These are phyloP conservation scores for Brachionus paranguensis DNA, from an alignment of 1,140 invertebrate genomes.

Conservation along the genomic window DNA sequence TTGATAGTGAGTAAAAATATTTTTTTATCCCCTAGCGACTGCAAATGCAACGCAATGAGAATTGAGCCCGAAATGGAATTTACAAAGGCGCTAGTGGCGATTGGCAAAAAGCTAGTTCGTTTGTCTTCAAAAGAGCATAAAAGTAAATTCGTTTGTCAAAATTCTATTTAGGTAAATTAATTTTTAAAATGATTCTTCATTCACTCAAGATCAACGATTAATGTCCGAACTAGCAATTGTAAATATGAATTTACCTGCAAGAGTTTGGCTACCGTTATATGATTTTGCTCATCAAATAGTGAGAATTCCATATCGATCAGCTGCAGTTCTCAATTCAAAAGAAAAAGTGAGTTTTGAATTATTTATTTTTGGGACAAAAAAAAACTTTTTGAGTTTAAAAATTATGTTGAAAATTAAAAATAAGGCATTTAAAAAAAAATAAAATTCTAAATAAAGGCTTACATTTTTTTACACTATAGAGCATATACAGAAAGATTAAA, in stretches of 20 bases:
- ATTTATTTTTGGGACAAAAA: too few relatives aligned
- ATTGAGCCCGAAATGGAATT: conserved; percentile 79
- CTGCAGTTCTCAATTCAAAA: conserved; percentile 95
- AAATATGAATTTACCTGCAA: conserved; percentile 90
- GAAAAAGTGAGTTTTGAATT: conserved; percentile 67
- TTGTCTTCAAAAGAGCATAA: conserved; percentile 89
- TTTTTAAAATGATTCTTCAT: neutral
- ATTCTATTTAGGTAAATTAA: conserved; percentile 54
- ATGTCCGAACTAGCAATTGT: conserved; percentile 83
- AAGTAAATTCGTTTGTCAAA: conserved; percentile 54
- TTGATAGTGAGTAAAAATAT: neutral
- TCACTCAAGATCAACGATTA: conserved; percentile 60
- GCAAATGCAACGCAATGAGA: conserved; percentile 57
- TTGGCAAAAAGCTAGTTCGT: conserved; percentile 80
- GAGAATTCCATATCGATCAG: conserved; percentile 82
- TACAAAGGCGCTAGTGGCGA: conserved; percentile 71
- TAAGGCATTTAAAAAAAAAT: too few relatives aligned
- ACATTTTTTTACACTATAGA: too few relatives aligned
- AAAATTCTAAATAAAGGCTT: too few relatives aligned
- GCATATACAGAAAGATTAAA: too few relatives aligned
- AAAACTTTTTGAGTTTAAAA: too few relatives aligned
- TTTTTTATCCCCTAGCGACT: conserved; percentile 43
- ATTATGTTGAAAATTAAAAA: too few relatives aligned
- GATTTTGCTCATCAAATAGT: conserved; percentile 71
- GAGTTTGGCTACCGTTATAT: conserved; percentile 89